Conservation (phyloP, 1,140 invertebrate genomes). For the Holcopasites calliopsidis region DNA sequence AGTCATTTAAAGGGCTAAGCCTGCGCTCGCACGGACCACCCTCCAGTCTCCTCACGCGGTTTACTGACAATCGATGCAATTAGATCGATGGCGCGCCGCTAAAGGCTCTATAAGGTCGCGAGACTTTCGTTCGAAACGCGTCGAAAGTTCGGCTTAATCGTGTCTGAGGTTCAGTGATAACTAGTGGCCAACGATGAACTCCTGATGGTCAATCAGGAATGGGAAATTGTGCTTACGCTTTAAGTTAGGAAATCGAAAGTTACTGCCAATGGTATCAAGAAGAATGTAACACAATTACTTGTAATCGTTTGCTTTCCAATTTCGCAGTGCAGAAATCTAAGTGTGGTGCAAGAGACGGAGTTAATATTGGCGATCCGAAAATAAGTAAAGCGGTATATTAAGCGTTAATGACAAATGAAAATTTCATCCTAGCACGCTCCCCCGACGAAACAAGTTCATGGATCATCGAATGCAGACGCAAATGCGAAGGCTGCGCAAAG, state of each 20-base stretch:
- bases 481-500: background rate
- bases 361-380: too few species aligned
- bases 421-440: constrained; percentile 17
- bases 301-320: too few species aligned
- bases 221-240: too few species aligned
- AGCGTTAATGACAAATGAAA: background rate
- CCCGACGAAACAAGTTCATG: constrained; percentile 23
- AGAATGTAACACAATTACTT: too few species aligned
- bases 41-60: constrained; percentile 58
- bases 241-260: too few species aligned
- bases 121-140: constrained; percentile 18
- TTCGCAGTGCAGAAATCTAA: too few species aligned
- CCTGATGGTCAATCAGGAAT: too few species aligned
- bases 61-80: constrained; percentile 63
- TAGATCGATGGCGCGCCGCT: constrained; percentile 50
- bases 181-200: background rate
- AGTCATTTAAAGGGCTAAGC: constrained; percentile 75
- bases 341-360: too few species aligned
- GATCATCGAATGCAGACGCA: constrained; percentile 17
- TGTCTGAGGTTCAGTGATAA: too few species aligned
- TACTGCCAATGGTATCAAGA: too few species aligned
- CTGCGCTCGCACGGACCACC: constrained; percentile 51
- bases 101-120: constrained; percentile 32
- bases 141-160: constrained; percentile 30
- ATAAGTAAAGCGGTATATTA: background rate